Conservation (phyloP, 2,888 invertebrate genomes). For the Celastrina argiolus region DNA sequence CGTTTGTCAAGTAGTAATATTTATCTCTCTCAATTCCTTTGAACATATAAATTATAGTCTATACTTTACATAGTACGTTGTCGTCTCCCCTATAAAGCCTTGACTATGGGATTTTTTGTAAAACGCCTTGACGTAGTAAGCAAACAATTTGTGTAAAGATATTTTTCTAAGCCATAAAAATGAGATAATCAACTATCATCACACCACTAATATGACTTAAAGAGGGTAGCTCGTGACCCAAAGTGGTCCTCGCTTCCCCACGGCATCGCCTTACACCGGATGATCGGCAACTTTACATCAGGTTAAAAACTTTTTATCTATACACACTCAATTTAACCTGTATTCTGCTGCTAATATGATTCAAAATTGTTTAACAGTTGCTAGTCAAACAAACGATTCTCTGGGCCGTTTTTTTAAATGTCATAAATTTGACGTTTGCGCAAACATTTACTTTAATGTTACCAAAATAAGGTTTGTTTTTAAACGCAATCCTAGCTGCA, state of each 20-base stretch:
- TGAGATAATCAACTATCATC: constrained; percentile 1
- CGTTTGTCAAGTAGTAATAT: too few relatives aligned
- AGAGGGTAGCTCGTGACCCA: constrained; percentile 43
- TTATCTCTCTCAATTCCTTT: too few relatives aligned
- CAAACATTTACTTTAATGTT: constrained; percentile 20
- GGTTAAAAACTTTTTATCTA: constrained; percentile 41
- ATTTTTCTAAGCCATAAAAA: neutral
- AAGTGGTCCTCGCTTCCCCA: constrained; percentile 62
- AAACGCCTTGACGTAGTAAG: too few relatives aligned
- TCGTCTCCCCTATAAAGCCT: too few relatives aligned
- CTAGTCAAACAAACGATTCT: constrained; percentile 34
- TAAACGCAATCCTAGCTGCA: constrained; percentile 32
- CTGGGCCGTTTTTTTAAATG: constrained; percentile 32
- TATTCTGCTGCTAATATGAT: constrained; percentile 28
- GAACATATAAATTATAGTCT: too few relatives aligned
- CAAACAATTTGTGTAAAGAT: neutral
- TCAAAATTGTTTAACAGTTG: constrained; percentile 27
- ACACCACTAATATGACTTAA: constrained; percentile 21
- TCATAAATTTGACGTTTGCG: constrained; percentile 21
- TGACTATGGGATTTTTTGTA: too few relatives aligned
- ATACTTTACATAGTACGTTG: too few relatives aligned
- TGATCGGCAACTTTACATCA: constrained; percentile 57
- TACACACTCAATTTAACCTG: constrained; percentile 28
- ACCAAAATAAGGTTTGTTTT: constrained; percentile 24
- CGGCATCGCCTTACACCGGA: constrained; percentile 72